phyloP scores from a whole-genome alignment of 1,140 invertebrate genomes.

The Aphidius gifuensis region DNA sequence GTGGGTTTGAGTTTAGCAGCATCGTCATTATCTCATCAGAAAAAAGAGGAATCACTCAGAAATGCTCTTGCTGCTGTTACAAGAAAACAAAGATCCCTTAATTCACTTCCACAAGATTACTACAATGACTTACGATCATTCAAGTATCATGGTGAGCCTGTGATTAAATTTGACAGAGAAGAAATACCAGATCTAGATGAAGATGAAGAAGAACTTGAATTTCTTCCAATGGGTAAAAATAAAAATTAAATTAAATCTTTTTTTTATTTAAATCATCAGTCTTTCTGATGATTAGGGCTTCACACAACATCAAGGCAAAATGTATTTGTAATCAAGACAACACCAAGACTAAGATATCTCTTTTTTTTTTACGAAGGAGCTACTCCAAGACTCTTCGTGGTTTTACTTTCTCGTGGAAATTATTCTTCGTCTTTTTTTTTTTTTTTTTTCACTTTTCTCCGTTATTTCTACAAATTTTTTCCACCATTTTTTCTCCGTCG shows the following conservation, averaged over 20 bases:
- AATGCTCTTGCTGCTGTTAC: constrained; percentile 50
- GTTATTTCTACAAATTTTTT: too few species aligned
- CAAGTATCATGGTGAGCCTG: constrained; percentile 38
- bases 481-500: too few species aligned
- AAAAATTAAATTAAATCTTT: neutral
- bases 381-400: too few species aligned
- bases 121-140: constrained; percentile 39
- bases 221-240: constrained; percentile 36
- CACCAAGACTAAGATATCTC: too few species aligned
- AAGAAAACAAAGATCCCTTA: constrained; percentile 50
- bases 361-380: too few species aligned
- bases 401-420: too few species aligned
- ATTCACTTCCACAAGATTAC: constrained; percentile 39
- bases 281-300: too few species aligned
- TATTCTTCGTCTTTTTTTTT: too few species aligned
- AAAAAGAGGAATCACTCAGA: constrained; percentile 45
- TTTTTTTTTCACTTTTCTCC: too few species aligned
- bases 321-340: too few species aligned
- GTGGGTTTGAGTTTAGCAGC: constrained; percentile 29
- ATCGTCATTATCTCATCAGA: constrained; percentile 28
- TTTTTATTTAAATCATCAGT: neutral
- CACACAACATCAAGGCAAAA: too few species aligned
- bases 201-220: constrained; percentile 38
- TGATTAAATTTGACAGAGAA: constrained; percentile 37
- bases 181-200: constrained; percentile 21